Evolutionary conservation across 2,888 invertebrate genomes (phyloP).

Genomic region (Agelastica alni): DNA sequence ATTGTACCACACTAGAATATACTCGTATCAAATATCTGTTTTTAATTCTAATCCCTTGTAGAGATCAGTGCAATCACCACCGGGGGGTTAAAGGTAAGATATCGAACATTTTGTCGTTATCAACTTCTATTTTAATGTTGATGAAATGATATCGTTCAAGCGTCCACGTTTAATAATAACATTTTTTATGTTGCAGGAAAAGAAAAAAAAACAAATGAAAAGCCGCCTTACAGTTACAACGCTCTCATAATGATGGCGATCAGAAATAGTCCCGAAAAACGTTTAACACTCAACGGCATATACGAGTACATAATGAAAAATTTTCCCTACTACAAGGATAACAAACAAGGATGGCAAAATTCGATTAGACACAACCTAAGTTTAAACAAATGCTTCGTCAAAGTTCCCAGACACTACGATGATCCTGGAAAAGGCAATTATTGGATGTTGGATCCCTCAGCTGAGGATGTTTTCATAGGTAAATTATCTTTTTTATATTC

Average conservation of each 20-base stretch:
- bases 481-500: not conserved
- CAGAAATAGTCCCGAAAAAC: slow-evolving; percentile 88
- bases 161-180: too few species aligned
- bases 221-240: slow-evolving; percentile 98
- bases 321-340: slow-evolving; percentile 97
- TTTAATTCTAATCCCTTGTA: too few species aligned
- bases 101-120: too few species aligned
- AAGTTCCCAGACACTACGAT: slow-evolving; percentile 97
- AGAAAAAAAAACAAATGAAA: slow-evolving; percentile 80
- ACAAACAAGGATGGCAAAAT: slow-evolving; percentile 99
- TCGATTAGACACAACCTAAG: slow-evolving; percentile 97
- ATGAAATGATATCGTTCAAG: too few species aligned
- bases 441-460: slow-evolving; percentile 98
- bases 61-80: too few species aligned
- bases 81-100: too few species aligned
- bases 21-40: too few species aligned
- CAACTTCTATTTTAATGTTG: too few species aligned
- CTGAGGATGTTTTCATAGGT: slow-evolving; percentile 93
- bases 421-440: slow-evolving; percentile 99
- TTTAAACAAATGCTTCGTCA: slow-evolving; percentile 98
- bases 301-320: slow-evolving; percentile 99
- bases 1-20: too few species aligned
- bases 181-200: slow-evolving; percentile 46
- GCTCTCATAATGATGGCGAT: slow-evolving; percentile 99
- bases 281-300: slow-evolving; percentile 93